Evolutionary conservation across 2,113 vertebrate species (phyloP).

Genomic region (Herpetotheres cachinnans): DNA sequence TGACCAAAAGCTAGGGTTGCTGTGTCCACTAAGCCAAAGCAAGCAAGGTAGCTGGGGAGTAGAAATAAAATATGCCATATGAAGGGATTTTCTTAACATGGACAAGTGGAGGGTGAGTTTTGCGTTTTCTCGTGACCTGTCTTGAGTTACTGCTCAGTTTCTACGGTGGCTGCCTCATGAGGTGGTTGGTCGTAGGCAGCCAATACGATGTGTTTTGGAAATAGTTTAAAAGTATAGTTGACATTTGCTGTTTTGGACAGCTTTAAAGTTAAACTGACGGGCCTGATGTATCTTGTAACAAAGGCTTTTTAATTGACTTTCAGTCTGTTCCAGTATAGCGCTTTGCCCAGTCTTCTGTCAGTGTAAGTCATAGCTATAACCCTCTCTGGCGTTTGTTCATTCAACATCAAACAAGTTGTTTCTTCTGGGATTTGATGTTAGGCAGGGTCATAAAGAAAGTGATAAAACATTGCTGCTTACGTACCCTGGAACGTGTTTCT

Average conservation of each 20-base stretch:
- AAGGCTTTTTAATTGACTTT: slow-evolving; percentile 46
- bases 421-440: slow-evolving; percentile 43
- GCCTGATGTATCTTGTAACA: background rate
- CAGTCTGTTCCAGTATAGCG: background rate
- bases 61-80: background rate
- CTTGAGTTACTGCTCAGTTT: background rate
- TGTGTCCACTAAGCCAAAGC: background rate
- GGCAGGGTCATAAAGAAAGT: background rate
- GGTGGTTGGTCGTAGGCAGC: background rate
- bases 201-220: background rate
- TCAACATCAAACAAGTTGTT: background rate
- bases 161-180: background rate
- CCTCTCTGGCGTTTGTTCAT: background rate
- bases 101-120: background rate
- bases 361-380: slow-evolving; percentile 14
- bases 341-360: slow-evolving; percentile 44
- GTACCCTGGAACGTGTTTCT: background rate
- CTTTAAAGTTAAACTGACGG: background rate
- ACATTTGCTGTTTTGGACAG: background rate
- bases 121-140: background rate
- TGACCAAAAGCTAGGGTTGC: background rate
- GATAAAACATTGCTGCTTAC: background rate
- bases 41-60: background rate
- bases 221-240: background rate
- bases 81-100: background rate